Conservation (phyloP, 1,140 invertebrate genomes). For the Gryon sp. region DNA sequence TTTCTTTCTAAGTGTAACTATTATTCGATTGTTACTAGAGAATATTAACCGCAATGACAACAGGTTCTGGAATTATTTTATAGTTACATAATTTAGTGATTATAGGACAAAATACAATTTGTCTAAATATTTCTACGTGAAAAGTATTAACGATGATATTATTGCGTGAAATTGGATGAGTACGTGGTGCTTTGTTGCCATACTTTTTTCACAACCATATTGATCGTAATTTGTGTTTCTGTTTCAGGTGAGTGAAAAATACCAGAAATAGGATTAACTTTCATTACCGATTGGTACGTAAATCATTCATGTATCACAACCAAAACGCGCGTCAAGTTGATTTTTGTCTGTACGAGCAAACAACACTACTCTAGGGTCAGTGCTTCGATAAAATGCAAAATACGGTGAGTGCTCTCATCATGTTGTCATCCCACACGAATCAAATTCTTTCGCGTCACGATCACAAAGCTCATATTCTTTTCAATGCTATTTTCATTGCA, state of each 20-base stretch:
- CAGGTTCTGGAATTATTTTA: too few species aligned
- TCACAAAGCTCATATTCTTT: constrained; percentile 54
- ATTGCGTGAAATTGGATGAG: constrained; percentile 37
- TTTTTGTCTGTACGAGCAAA: constrained; percentile 56
- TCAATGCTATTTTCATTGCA: constrained; percentile 43
- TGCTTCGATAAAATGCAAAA: constrained; percentile 57
- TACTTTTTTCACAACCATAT: constrained; percentile 41
- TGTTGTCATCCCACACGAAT: constrained; percentile 40
- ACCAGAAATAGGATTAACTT: constrained; percentile 59
- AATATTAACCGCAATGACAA: too few species aligned
- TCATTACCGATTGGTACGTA: constrained; percentile 62
- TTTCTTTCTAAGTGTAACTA: too few species aligned
- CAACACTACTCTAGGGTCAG: constrained; percentile 52
- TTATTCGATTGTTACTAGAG: too few species aligned
- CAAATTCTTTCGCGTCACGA: constrained; percentile 50
- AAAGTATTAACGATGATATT: constrained; percentile 35
- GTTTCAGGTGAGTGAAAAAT: constrained; percentile 67
- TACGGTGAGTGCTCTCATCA: constrained; percentile 57
- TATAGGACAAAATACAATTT: too few species aligned
- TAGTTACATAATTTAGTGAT: too few species aligned
- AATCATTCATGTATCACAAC: constrained; percentile 58
- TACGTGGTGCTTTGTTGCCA: constrained; percentile 27
- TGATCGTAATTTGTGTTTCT: constrained; percentile 59
- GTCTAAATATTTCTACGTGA: too few species aligned
- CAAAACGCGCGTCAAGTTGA: constrained; percentile 55